phyloP scores from a whole-genome alignment of 1,140 invertebrate genomes.

The Brachionus plicatilis region DNA sequence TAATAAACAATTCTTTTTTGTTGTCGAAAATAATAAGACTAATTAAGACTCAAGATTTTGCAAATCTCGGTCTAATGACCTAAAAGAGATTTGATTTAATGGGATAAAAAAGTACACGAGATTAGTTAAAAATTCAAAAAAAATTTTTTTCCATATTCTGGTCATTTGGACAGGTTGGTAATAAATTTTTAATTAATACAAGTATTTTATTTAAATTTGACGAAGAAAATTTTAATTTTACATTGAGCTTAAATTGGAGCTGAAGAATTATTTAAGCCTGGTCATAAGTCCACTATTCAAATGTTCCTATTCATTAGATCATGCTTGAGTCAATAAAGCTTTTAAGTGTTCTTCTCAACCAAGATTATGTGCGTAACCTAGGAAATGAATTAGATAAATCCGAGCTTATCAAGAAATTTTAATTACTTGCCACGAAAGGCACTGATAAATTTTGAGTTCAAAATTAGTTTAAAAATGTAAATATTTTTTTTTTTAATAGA shows the following conservation, averaged over 20 bases:
- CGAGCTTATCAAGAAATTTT: not conserved
- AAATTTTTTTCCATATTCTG: not conserved
- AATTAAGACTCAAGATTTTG: not conserved
- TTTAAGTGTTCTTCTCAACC: too few relatives aligned
- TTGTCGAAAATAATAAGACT: not conserved
- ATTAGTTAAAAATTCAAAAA: not conserved
- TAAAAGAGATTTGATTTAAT: constrained; percentile 37
- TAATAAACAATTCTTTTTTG: not conserved
- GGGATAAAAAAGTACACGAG: not conserved
- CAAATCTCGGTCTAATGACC: constrained; percentile 50
- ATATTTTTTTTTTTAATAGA: not conserved
- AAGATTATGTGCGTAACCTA: not conserved
- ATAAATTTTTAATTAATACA: not conserved
- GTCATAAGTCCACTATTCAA: too few relatives aligned
- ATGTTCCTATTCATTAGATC: too few relatives aligned
- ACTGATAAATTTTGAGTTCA: not conserved
- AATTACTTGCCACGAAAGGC: not conserved
- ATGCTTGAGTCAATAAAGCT: too few relatives aligned
- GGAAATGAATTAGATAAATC: not conserved
- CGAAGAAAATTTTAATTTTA: not conserved
- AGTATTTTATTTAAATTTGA: not conserved
- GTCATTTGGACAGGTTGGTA: not conserved
- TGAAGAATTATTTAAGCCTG: too few relatives aligned
- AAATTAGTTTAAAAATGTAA: not conserved
- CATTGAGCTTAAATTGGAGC: too few relatives aligned